A percentile compares a stretch with the other conserved stretches of the same genome.
Conservation (phyloP, 2,888 invertebrate genomes). For the Crossocerus cetratus region DNA sequence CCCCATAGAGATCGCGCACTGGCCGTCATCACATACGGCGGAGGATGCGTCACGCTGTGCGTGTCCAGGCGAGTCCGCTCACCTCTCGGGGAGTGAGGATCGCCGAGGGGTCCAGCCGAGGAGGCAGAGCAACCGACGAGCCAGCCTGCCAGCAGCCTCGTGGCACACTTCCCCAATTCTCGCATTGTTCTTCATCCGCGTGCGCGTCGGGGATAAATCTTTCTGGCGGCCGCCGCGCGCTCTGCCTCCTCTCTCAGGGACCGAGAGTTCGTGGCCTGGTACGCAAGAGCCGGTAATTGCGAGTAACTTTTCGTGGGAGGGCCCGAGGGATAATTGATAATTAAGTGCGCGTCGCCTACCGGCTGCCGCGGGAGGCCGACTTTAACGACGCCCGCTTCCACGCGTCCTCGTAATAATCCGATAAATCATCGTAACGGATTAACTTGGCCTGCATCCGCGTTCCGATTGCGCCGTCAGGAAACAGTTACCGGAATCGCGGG, state of each 20-base stretch:
- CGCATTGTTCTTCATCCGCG: slow-evolving; percentile 64
- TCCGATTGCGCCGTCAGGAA: slow-evolving; percentile 20
- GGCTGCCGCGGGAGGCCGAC: slow-evolving; percentile 27
- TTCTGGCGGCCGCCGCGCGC: slow-evolving; percentile 4
- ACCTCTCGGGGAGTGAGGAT: slow-evolving; percentile 16
- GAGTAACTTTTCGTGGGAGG: slow-evolving; percentile 53
- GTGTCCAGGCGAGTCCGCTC: slow-evolving; percentile 37
- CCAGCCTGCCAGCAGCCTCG: slow-evolving; percentile 41
- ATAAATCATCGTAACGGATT: slow-evolving; percentile 61
- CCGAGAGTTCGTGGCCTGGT: slow-evolving; percentile 34
- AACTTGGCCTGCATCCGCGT: slow-evolving; percentile 34
- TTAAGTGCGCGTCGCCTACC: slow-evolving; percentile 48
- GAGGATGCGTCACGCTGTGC: slow-evolving; percentile 41
- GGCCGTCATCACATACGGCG: not conserved
- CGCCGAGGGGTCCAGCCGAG: too few species aligned
- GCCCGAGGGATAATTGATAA: slow-evolving; percentile 56
- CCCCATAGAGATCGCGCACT: slow-evolving; percentile 18
- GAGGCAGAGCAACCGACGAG: slow-evolving; percentile 16
- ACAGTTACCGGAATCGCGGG: slow-evolving; percentile 23
- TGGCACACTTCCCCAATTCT: slow-evolving; percentile 72
- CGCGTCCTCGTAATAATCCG: slow-evolving; percentile 51
- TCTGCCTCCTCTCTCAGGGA: not conserved
- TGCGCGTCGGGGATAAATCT: slow-evolving; percentile 53
- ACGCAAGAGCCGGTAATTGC: slow-evolving; percentile 41
- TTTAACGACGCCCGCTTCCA: slow-evolving; percentile 51